Evolutionary conservation across 2,888 invertebrate species (phyloP).

Genomic region (Melieria crassipennis): DNA sequence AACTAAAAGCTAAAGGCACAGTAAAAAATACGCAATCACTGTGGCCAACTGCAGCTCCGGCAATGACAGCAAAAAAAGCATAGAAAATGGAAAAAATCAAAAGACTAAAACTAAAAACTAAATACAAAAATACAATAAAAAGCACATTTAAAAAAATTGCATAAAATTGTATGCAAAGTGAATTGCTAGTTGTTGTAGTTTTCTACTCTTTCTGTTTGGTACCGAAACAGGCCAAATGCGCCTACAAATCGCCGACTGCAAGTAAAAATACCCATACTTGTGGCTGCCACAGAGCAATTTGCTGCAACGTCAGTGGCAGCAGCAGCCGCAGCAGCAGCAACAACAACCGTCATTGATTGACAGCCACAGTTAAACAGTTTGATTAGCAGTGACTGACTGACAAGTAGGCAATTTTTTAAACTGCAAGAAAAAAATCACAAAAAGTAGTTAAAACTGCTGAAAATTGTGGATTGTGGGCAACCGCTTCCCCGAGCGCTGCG

Average conservation of each 20-base stretch:
- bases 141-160: neutral
- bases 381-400: conserved; percentile 20
- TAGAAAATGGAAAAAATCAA: no score
- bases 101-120: neutral
- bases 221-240: neutral
- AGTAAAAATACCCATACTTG: neutral
- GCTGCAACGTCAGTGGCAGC: conserved; percentile 5
- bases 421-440: no score
- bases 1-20: no score
- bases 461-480: no score
- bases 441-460: no score
- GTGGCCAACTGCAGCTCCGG: no score
- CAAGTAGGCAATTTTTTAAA: neutral
- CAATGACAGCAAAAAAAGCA: no score
- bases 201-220: neutral
- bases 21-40: no score
- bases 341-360: conserved; percentile 9
- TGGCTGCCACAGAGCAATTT: conserved; percentile 25
- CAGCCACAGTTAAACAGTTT: conserved; percentile 27
- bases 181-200: conserved; percentile 2
- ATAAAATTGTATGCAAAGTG: neutral
- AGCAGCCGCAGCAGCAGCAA: no score
- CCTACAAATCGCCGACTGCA: neutral
- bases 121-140: neutral
- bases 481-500: neutral